These are phyloP conservation scores for Alloscopus bannaensis DNA, from an alignment of 2,888 invertebrate species.

Conservation along the genomic window DNA sequence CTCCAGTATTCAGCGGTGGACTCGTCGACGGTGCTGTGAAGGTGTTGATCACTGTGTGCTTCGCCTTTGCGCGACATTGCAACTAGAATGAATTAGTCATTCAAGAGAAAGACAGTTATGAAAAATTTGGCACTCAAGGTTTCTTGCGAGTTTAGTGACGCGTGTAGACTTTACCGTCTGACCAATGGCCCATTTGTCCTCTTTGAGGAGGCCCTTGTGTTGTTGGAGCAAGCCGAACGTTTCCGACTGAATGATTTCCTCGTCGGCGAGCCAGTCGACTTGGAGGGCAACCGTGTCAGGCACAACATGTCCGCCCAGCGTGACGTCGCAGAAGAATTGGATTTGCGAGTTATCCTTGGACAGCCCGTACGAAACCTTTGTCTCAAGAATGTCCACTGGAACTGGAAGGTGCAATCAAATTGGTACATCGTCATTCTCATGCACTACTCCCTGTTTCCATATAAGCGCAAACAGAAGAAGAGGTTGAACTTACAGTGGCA, in stretches of 20 bases:
- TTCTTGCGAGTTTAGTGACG: too few species aligned
- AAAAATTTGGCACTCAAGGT: not conserved
- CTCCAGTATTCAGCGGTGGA: constrained; percentile 73
- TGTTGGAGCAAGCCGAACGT: constrained; percentile 73
- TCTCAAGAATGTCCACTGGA: constrained; percentile 73
- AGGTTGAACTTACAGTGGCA: constrained; percentile 73
- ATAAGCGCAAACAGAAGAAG: too few species aligned
- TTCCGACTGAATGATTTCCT: constrained; percentile 73
- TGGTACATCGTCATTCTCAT: too few species aligned
- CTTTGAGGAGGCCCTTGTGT: constrained; percentile 72
- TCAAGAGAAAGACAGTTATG: not conserved
- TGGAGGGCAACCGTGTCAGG: constrained; percentile 73
- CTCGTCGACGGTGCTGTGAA: constrained; percentile 73
- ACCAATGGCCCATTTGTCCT: constrained; percentile 73
- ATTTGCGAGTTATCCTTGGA: constrained; percentile 70
- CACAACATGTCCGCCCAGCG: constrained; percentile 73
- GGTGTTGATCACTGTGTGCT: constrained; percentile 73
- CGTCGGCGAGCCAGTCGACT: constrained; percentile 73
- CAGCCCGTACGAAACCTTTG: constrained; percentile 72
- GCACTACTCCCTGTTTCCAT: not conserved
- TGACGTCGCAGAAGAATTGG: constrained; percentile 73
- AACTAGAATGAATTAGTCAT: constrained; percentile 65
- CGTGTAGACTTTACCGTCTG: constrained; percentile 70
- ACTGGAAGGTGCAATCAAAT: constrained; percentile 62
- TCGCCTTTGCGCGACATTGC: constrained; percentile 73